These are phyloP conservation scores for Teleogryllus oceanicus DNA, from an alignment of 2,888 invertebrate species.

Conservation along the genomic window DNA sequence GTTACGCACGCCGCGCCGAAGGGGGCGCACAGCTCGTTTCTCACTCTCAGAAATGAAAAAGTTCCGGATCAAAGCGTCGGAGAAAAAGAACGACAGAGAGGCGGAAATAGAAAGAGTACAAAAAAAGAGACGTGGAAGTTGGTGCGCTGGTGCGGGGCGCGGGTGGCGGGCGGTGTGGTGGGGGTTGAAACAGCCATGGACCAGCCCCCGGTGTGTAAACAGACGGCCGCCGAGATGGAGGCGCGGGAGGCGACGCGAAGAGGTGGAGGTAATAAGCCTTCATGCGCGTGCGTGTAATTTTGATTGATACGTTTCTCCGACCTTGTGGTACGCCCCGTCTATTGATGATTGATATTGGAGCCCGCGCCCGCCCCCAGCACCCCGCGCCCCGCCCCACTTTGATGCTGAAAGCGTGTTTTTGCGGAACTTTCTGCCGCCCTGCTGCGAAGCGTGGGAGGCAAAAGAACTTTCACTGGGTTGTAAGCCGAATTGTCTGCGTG, in stretches of 20 bases:
- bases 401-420: neutral
- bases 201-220: too few relatives aligned
- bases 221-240: too few relatives aligned
- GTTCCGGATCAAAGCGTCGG: conserved; percentile 8
- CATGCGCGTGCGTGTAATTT: conserved; percentile 1
- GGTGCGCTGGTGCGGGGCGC: neutral
- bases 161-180: neutral
- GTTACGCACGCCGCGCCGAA: neutral
- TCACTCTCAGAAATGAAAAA: conserved; percentile 18
- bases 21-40: neutral
- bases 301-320: neutral
- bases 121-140: neutral
- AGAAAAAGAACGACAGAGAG: conserved; percentile 18
- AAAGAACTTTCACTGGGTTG: neutral
- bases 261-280: conserved; percentile 3
- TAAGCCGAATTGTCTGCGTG: neutral
- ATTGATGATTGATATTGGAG: neutral
- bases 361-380: neutral
- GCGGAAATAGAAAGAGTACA: neutral
- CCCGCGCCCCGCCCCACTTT: neutral
- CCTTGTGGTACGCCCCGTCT: neutral
- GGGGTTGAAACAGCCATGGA: neutral
- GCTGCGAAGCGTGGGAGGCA: neutral
- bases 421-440: neutral
- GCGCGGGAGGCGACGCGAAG: neutral